These are phyloP conservation scores for Palythoa grandis DNA, from an alignment of 92 coral and sea anemone genomes.

Conservation along the genomic window DNA sequence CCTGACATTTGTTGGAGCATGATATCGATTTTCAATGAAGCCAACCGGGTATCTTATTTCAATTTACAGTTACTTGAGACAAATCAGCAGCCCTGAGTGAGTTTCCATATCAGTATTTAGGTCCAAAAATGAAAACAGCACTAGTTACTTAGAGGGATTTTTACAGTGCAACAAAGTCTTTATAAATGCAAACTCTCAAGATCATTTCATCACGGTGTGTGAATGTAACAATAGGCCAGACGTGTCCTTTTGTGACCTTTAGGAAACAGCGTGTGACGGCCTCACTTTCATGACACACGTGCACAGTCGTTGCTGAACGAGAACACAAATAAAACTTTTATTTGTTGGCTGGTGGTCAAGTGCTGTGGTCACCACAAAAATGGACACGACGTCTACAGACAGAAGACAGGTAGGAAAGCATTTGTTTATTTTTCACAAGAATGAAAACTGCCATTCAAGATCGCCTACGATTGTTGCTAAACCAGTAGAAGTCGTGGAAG, in stretches of 20 bases:
- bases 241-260: not conserved
- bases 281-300: slow-evolving; percentile 31
- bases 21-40: too few relatives aligned
- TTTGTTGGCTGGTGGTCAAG: slow-evolving; percentile 31
- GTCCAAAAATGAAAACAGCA: too few relatives aligned
- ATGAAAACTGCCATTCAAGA: slow-evolving; percentile 19
- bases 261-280: slow-evolving; percentile 34
- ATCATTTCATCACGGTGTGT: too few relatives aligned
- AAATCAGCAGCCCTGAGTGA: too few relatives aligned
- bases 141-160: too few relatives aligned
- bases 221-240: too few relatives aligned
- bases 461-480: slow-evolving; percentile 35
- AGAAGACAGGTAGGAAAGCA: slow-evolving; percentile 76
- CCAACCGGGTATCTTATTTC: too few relatives aligned
- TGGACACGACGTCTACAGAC: slow-evolving; percentile 32
- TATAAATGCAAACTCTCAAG: too few relatives aligned
- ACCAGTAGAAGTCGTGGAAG: slow-evolving; percentile 62
- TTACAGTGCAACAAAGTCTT: too few relatives aligned
- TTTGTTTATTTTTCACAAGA: slow-evolving; percentile 71
- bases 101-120: too few relatives aligned
- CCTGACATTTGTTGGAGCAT: too few relatives aligned
- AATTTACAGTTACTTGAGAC: too few relatives aligned
- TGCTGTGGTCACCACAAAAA: slow-evolving; percentile 1
- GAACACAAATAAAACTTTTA: not conserved
- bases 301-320: not conserved